Base-by-base conservation (phyloP, 2,113 vertebrate species). In the Pseudorasbora parva region DNA sequence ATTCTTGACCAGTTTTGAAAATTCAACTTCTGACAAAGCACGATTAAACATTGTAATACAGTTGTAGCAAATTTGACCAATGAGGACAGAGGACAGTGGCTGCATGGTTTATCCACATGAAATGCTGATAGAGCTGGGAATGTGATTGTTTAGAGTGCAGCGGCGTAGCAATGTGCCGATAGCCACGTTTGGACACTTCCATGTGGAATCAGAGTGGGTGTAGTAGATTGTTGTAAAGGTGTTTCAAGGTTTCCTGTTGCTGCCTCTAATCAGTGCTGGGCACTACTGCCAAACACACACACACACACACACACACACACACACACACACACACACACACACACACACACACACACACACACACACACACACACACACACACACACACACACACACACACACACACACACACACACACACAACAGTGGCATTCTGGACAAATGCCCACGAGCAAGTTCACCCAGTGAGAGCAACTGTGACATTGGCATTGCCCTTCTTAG, bases 391-490 rank as follows among this genome's bases (percentile, higher is more conserved):
- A 30, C 30, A 30, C 30, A 30, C 30, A 30, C 30, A 83, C 83
- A 81, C 19, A 85, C 73, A 82, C 79, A 85, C 59, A 73, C 59
- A 37, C 62, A n/a, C 41, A 43, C 41, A 73, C 59, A 41, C 64
- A 23, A 69, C 64, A 83, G 62, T 77, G 43, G 45, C 45, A 75
- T 68, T 33, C 51, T 45, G 33, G 71, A 77, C 30, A 33, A 41
- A 87, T 88, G 90, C 92, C 90, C 86, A 85, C 51, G 49, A 77
- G 64, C 78, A 81, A 21, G 73, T 87, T 82, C 30, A 79, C 80
- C 84, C 83, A 83, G 27, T 86, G 87, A 90, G 91, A 93, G 91
- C 92, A 92, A 94, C 93, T 93, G 93, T 90, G 92, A 91, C 91
- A 91, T 90, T 92, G 89, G 81, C 86, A 74, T 62, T 87, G 90